Conservation (phyloP, 1,140 invertebrate species). For the Mizuhopecten yessoensis region DNA sequence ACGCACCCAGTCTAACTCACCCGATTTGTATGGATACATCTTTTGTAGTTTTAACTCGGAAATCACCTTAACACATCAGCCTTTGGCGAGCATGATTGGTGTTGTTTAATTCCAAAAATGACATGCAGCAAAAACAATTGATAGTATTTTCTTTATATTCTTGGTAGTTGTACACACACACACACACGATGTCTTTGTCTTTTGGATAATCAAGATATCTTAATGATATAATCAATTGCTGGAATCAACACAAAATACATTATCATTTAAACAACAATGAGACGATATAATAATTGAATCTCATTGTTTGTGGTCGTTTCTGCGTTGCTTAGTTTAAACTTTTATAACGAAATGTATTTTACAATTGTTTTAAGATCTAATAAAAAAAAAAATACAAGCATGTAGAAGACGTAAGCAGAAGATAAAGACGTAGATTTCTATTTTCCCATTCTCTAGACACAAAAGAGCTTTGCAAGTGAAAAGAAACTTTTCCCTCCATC, state of each 20-base stretch:
- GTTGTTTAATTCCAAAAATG: background rate
- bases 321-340: no score
- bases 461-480: background rate
- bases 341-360: no score
- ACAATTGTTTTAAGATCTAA: no score
- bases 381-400: no score
- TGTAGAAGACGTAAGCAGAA: background rate
- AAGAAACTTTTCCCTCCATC: background rate
- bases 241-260: no score
- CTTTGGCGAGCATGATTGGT: background rate
- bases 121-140: no score
- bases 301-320: no score
- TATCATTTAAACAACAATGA: no score
- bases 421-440: background rate
- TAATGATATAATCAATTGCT: no score
- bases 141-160: background rate
- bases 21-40: background rate
- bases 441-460: background rate
- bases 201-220: background rate
- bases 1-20: background rate
- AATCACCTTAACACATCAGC: background rate
- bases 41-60: background rate
- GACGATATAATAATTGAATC: no score
- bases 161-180: background rate
- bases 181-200: conserved; percentile 20